Evolutionary conservation across 2,113 vertebrate genomes (phyloP).

Genomic region (Xenus cinereus): DNA sequence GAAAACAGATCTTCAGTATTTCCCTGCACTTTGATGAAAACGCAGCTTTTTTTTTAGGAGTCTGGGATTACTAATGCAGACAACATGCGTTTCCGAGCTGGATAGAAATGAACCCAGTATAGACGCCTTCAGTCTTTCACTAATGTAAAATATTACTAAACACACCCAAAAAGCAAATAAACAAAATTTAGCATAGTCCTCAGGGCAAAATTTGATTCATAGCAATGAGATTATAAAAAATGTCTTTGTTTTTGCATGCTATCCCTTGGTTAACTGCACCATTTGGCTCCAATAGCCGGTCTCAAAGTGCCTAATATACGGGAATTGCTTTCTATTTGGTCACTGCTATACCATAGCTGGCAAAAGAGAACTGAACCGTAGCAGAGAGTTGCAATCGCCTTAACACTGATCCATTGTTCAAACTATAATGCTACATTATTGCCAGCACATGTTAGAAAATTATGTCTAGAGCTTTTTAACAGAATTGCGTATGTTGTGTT

Average conservation of each 20-base stretch:
- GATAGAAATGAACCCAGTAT: not conserved
- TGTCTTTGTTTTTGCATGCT: not conserved
- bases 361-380: not conserved
- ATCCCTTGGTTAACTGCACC: not conserved
- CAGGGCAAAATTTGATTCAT: not conserved
- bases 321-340: conserved; percentile 9
- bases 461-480: not conserved
- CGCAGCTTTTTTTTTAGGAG: not conserved
- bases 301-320: not conserved
- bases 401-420: not conserved
- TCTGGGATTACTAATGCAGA: not conserved
- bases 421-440: not conserved
- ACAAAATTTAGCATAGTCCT: not conserved
- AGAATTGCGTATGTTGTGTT: not conserved
- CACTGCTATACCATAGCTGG: not conserved
- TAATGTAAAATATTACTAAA: not conserved
- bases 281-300: not conserved
- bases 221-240: not conserved
- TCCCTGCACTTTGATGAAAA: not conserved
- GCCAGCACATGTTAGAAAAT: not conserved
- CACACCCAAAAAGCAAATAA: not conserved
- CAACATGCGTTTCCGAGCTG: not conserved
- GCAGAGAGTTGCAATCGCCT: not conserved
- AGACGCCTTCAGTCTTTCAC: not conserved
- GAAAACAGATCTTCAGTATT: not conserved